Conservation (phyloP, 2,113 vertebrate species). For the Ceuthmochares aereus region DNA sequence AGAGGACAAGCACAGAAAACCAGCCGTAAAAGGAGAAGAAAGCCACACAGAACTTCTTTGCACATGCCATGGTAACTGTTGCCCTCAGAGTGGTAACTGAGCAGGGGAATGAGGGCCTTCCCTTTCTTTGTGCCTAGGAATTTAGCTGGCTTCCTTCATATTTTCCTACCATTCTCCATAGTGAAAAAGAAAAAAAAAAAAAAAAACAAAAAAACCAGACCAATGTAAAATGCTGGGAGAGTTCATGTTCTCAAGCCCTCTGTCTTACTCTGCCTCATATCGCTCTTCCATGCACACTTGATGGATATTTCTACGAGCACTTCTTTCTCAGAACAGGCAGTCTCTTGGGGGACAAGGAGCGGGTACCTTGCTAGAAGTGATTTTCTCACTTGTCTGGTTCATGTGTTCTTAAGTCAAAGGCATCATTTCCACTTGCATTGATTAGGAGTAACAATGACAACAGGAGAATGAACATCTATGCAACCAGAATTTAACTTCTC, state of each 20-base stretch:
- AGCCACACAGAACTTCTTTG: not conserved
- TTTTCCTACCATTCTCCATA: not conserved
- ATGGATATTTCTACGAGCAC: not conserved
- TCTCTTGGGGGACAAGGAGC: not conserved
- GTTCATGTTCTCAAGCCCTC: not conserved
- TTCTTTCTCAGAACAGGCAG: not conserved
- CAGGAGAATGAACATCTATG: not conserved
- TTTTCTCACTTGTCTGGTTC: not conserved
- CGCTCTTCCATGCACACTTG: not conserved
- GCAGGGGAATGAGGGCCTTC: not conserved
- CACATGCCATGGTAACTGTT: fast-evolving
- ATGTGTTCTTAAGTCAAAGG: not conserved
- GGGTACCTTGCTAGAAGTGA: not conserved
- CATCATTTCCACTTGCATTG: not conserved
- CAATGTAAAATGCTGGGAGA: not conserved
- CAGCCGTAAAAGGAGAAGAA: not conserved
- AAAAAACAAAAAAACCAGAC: not conserved
- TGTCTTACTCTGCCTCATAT: not conserved
- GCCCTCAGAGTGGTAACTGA: not conserved
- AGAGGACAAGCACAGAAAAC: not conserved
- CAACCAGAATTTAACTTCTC: not conserved
- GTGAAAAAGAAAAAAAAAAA: not conserved
- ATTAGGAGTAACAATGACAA: not conserved
- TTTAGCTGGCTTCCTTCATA: not conserved
- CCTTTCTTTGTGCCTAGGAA: not conserved